Percentiles rank a stretch among this genome's conserved stretches.
Evolutionary conservation across 2,888 invertebrate genomes (phyloP).

Genomic region (Ischnura elegans): DNA sequence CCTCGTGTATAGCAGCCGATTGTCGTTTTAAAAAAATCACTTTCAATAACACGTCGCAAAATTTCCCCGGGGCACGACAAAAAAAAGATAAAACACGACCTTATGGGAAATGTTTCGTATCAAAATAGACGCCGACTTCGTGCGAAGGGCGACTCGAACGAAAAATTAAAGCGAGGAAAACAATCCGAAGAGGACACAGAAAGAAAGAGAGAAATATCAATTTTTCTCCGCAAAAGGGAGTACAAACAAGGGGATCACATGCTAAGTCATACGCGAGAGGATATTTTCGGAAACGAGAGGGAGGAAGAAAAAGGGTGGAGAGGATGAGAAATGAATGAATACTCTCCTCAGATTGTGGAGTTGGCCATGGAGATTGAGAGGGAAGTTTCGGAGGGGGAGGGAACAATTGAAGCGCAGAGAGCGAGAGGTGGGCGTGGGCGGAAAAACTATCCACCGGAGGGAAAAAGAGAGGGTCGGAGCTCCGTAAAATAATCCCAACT

Average conservation of each 20-base stretch:
- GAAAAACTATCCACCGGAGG: neutral
- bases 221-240: neutral
- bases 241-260: neutral
- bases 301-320: neutral
- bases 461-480: neutral
- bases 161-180: neutral
- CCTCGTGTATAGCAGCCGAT: neutral
- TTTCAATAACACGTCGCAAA: neutral
- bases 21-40: neutral
- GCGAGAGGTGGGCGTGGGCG: neutral
- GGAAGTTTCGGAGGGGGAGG: neutral
- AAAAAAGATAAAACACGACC: neutral
- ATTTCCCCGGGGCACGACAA: neutral
- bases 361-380: neutral
- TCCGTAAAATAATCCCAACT: conserved; percentile 64
- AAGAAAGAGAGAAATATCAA: neutral
- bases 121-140: conserved; percentile 17
- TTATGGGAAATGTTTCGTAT: neutral
- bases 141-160: neutral
- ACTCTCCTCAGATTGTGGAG: neutral
- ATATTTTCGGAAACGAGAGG: conserved; percentile 1
- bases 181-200: too few species aligned
- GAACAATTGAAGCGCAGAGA: neutral
- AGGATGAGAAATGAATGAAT: neutral
- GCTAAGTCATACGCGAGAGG: conserved; percentile 6